These are phyloP conservation scores for Myrmecophaga tridactyla DNA, from an alignment of 2,113 vertebrate species.

Conservation along the genomic window DNA sequence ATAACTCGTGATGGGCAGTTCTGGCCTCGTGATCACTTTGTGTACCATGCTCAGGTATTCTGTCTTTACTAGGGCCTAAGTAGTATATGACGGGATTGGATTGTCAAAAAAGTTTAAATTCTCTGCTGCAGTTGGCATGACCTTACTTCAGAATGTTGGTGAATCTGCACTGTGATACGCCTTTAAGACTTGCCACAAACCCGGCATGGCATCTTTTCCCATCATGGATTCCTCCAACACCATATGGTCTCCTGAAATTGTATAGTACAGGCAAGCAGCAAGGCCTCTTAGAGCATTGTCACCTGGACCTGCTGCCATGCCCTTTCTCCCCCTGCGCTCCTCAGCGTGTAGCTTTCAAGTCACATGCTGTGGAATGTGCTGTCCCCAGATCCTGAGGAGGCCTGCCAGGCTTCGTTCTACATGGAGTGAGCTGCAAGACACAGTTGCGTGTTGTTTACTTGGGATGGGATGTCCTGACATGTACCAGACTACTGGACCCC, in stretches of 20 bases:
- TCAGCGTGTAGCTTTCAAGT: neutral
- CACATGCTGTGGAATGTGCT: neutral
- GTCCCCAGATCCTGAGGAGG: neutral
- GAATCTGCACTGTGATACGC: neutral
- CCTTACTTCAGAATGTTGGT: neutral
- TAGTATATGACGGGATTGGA: neutral
- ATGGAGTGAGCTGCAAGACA: neutral
- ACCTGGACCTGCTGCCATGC: neutral
- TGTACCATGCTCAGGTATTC: neutral
- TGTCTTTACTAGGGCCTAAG: too few relatives aligned
- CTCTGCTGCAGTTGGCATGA: neutral
- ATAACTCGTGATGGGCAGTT: neutral
- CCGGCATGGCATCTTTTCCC: fast-evolving
- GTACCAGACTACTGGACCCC: neutral
- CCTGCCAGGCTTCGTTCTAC: neutral
- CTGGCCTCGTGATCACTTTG: neutral
- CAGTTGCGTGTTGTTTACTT: too few relatives aligned
- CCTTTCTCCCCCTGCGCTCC: neutral
- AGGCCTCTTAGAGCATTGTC: fast-evolving
- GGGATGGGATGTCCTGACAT: neutral
- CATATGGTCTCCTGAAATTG: too few relatives aligned
- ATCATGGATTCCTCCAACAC: neutral
- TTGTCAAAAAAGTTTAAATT: neutral
- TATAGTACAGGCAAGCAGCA: fast-evolving
- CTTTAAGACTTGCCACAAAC: neutral